These are phyloP conservation scores for Pygmarrhopalites habei DNA, from an alignment of 1,140 invertebrate species.

Conservation along the genomic window DNA sequence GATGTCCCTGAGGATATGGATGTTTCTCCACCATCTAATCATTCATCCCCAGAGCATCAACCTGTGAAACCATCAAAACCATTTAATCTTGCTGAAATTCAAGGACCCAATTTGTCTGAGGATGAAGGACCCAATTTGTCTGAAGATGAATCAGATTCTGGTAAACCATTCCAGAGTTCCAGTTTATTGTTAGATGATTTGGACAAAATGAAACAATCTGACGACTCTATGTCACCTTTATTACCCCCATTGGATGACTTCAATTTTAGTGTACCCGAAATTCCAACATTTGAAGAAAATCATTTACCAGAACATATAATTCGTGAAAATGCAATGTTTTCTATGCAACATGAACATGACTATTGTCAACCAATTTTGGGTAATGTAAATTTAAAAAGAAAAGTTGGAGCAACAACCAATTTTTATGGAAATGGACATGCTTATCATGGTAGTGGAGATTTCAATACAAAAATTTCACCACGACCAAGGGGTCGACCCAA, in stretches of 20 bases:
- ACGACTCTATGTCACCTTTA: conserved; percentile 16
- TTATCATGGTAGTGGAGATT: too few species aligned
- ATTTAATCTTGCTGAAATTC: conserved; percentile 30
- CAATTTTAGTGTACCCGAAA: conserved; percentile 23
- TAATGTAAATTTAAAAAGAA: too few species aligned
- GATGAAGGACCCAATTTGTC: conserved; percentile 38
- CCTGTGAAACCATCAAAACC: conserved; percentile 12
- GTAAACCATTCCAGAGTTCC: neutral
- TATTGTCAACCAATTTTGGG: conserved; percentile 12
- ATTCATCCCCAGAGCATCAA: too few species aligned
- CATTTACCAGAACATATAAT: conserved; percentile 32
- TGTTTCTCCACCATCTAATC: too few species aligned
- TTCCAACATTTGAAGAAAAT: conserved; percentile 28
- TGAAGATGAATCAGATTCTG: conserved; percentile 31
- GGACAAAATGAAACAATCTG: neutral
- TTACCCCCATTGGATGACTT: conserved; percentile 29
- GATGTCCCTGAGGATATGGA: too few species aligned
- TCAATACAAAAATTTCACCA: too few species aligned
- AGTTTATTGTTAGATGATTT: too few species aligned
- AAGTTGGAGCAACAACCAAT: too few species aligned
- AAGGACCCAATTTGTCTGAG: conserved; percentile 38
- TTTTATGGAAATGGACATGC: too few species aligned
- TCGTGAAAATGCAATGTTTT: conserved; percentile 24
- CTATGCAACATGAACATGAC: conserved; percentile 28
- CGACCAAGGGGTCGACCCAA: neutral